Evolutionary conservation across 1,140 invertebrate species (phyloP).

Genomic region (Leptinotarsa defecta): DNA sequence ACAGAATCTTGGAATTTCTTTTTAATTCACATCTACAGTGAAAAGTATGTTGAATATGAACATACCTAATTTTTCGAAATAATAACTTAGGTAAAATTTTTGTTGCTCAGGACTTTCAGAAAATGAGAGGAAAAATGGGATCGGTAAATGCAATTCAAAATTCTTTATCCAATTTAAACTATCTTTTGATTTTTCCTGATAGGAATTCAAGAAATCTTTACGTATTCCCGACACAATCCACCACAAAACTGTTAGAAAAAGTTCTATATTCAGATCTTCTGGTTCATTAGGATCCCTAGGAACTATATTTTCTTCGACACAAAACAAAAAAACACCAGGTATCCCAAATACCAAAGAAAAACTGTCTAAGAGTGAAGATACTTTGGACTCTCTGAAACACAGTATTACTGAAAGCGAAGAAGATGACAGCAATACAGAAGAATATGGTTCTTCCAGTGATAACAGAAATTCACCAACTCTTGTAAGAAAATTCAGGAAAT

Average conservation of each 20-base stretch:
- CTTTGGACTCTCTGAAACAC: slow-evolving; percentile 47
- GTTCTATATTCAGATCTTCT: slow-evolving; percentile 58
- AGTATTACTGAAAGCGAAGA: slow-evolving; percentile 38
- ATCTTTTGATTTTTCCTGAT: slow-evolving; percentile 9
- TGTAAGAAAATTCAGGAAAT: slow-evolving; percentile 25
- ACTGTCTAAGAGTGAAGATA: slow-evolving; percentile 48
- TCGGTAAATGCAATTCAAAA: slow-evolving; percentile 33
- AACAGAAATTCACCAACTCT: slow-evolving; percentile 32
- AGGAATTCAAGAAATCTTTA: slow-evolving; percentile 67
- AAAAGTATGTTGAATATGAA: too few species aligned
- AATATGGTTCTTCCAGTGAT: slow-evolving; percentile 26
- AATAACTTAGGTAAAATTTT: neutral
- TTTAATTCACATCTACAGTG: too few species aligned
- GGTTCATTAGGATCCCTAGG: slow-evolving; percentile 63
- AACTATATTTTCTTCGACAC: slow-evolving; percentile 54
- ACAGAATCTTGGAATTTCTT: too few species aligned
- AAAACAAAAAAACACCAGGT: slow-evolving; percentile 42
- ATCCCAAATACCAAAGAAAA: slow-evolving; percentile 37
- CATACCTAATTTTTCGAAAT: too few species aligned
- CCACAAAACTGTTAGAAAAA: slow-evolving; percentile 55
- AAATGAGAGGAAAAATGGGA: slow-evolving; percentile 37
- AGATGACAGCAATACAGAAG: slow-evolving; percentile 30
- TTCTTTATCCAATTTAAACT: neutral
- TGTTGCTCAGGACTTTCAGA: slow-evolving; percentile 36
- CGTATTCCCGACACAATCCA: slow-evolving; percentile 59